Evolutionary conservation across 2,797 vertebrate species (phyloP).

Genomic region (Rachycentron canadum): DNA sequence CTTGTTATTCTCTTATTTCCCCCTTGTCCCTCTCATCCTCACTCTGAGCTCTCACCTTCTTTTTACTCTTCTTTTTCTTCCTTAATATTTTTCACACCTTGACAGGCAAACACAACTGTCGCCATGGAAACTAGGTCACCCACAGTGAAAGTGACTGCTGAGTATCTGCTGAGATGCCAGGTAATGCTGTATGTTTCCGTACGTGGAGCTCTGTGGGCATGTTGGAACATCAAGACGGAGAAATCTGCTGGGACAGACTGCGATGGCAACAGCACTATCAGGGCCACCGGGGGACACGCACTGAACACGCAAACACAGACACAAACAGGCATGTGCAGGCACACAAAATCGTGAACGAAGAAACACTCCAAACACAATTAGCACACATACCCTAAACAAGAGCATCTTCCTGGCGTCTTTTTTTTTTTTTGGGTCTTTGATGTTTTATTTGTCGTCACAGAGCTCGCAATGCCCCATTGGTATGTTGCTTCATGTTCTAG

Average conservation of each 20-base stretch:
- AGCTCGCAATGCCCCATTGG: too few relatives aligned
- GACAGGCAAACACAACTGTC: slow-evolving; percentile 21
- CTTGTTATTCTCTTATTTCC: slow-evolving; percentile 4
- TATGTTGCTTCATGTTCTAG: too few relatives aligned
- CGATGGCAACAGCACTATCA: slow-evolving; percentile 43
- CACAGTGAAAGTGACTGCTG: slow-evolving; percentile 12
- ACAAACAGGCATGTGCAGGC: slow-evolving; percentile 8
- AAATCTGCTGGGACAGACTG: slow-evolving; percentile 46
- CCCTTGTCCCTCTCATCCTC: slow-evolving; percentile 4
- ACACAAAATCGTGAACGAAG: neutral
- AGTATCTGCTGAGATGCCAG: slow-evolving; percentile 6
- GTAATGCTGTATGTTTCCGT: slow-evolving; percentile 31
- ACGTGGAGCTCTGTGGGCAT: slow-evolving; percentile 31
- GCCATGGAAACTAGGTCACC: slow-evolving; percentile 39
- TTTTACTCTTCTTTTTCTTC: neutral
- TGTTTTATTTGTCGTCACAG: neutral
- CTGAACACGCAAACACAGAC: slow-evolving; percentile 25
- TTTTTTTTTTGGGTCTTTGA: slow-evolving; percentile 9
- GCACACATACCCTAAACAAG: neutral
- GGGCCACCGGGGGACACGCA: slow-evolving; percentile 16
- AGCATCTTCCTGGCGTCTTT: neutral
- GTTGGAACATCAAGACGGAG: slow-evolving; percentile 30
- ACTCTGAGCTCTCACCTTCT: slow-evolving; percentile 11
- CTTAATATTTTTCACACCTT: slow-evolving; percentile 25
- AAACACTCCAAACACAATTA: neutral